These are phyloP conservation scores for Agapetus fuscipes DNA, from an alignment of 2,888 invertebrate genomes.

Conservation along the genomic window DNA sequence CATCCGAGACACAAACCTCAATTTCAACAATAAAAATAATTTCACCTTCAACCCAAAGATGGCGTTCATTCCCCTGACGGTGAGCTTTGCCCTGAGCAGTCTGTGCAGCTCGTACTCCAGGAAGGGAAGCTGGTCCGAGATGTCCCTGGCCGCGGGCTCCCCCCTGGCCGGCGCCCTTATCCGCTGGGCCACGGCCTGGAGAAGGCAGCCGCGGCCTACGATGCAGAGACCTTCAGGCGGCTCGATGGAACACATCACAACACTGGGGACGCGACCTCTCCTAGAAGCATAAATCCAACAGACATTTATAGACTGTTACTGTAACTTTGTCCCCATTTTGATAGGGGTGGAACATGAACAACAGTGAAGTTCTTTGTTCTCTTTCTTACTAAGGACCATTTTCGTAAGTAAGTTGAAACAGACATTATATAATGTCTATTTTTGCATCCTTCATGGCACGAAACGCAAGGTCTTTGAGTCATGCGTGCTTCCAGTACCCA, in stretches of 20 bases:
- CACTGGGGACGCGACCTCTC: slow-evolving; percentile 80
- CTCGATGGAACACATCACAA: slow-evolving; percentile 82
- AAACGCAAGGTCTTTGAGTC: too few species aligned
- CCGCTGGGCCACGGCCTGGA: slow-evolving; percentile 68
- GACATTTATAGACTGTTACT: slow-evolving; percentile 1
- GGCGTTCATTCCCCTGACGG: slow-evolving; percentile 92
- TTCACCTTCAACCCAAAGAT: slow-evolving; percentile 70
- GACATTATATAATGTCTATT: too few species aligned
- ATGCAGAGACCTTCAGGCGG: slow-evolving; percentile 67
- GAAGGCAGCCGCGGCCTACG: slow-evolving; percentile 57
- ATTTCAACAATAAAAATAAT: too few species aligned
- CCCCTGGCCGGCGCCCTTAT: slow-evolving; percentile 69
- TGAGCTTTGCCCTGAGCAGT: slow-evolving; percentile 78
- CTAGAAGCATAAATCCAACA: slow-evolving; percentile 38
- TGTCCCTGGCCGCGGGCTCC: slow-evolving; percentile 84
- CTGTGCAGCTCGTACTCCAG: slow-evolving; percentile 93
- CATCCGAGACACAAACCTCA: too few species aligned
- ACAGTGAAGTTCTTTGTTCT: too few species aligned
- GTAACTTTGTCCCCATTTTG: too few species aligned
- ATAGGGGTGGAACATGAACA: too few species aligned
- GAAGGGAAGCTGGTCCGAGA: slow-evolving; percentile 91
- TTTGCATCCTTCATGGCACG: too few species aligned
- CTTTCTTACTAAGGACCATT: too few species aligned
- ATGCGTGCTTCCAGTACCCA: too few species aligned
- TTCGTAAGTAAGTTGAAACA: too few species aligned